Percentiles rank a stretch among this genome's conserved stretches.
Evolutionary conservation across 2,888 invertebrate genomes (phyloP).

Genomic region (Andrena haemorrhoa): DNA sequence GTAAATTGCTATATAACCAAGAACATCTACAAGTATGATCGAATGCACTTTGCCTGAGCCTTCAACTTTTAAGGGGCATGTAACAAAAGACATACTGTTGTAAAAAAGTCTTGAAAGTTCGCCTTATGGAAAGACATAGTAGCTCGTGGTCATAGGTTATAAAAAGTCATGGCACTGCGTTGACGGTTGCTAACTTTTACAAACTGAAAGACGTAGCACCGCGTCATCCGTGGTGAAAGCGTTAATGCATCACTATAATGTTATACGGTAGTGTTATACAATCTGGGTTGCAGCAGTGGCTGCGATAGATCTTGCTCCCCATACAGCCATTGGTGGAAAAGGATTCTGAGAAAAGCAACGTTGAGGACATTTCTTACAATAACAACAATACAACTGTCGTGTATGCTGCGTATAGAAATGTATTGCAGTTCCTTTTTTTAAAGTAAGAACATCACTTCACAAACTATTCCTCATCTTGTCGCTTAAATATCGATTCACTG

Average conservation of each 20-base stretch:
- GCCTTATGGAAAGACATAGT: not conserved
- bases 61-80: not conserved
- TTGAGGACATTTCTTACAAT: too few relatives aligned
- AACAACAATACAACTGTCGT: too few relatives aligned
- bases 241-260: not conserved
- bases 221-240: not conserved
- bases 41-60: not conserved
- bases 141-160: not conserved
- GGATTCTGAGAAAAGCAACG: too few relatives aligned
- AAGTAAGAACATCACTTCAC: too few relatives aligned
- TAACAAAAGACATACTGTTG: not conserved
- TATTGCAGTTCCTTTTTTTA: too few relatives aligned
- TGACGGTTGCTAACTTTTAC: conserved; percentile 1
- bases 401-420: too few relatives aligned
- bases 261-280: not conserved
- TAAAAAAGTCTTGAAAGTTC: not conserved
- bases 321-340: too few relatives aligned
- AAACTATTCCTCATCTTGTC: too few relatives aligned
- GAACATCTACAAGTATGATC: not conserved
- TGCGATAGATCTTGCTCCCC: not conserved
- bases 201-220: conserved; percentile 9
- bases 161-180: not conserved
- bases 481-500: too few relatives aligned
- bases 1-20: not conserved
- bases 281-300: not conserved